Percentiles rank a stretch among this genome's conserved stretches.
Evolutionary conservation across 1,140 invertebrate species (phyloP).

Genomic region (Chironomus tepperi): DNA sequence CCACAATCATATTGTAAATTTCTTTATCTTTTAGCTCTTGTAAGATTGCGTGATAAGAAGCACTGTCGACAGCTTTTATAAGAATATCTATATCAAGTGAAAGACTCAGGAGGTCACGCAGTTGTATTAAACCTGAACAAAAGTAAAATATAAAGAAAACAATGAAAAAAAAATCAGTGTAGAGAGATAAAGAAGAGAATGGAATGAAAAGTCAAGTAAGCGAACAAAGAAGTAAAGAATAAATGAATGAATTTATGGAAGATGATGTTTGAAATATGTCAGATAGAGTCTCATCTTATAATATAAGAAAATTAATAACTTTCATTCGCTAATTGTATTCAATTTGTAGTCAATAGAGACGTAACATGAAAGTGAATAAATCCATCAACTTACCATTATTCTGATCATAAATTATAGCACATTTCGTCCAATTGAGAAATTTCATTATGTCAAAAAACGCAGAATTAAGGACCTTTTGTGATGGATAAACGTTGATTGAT

Average conservation of each 20-base stretch:
- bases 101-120: conserved; percentile 31
- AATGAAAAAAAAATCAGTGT: background rate
- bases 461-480: conserved; percentile 67
- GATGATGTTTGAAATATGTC: no score
- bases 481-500: conserved; percentile 84
- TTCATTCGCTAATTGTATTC: background rate
- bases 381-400: conserved; percentile 26
- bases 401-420: conserved; percentile 87
- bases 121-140: conserved; percentile 31
- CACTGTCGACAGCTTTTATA: conserved; percentile 31
- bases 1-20: conserved; percentile 63
- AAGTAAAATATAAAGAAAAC: background rate
- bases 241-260: no score
- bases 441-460: conserved; percentile 80
- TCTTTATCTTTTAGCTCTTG: conserved; percentile 35
- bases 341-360: background rate
- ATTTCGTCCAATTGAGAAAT: conserved; percentile 86
- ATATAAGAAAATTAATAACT: background rate
- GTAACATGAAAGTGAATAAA: background rate
- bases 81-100: conserved; percentile 31
- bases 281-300: background rate
- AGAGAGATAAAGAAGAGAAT: background rate
- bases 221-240: background rate
- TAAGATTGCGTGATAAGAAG: conserved; percentile 30
- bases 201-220: background rate